phyloP scores from a whole-genome alignment of 2,888 invertebrate species.

The Nomada ruficornis region DNA sequence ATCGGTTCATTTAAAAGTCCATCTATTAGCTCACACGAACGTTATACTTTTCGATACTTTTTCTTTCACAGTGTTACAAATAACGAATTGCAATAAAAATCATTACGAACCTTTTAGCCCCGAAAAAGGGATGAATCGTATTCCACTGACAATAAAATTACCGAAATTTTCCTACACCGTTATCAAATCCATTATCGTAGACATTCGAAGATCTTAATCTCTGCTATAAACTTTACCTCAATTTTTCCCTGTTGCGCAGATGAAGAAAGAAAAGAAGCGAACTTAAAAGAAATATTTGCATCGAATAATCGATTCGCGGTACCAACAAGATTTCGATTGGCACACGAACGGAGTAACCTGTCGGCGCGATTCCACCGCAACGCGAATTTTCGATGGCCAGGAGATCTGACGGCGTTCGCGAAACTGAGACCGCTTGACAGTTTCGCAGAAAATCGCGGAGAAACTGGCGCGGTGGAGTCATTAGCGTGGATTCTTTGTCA shows the following conservation, averaged over 20 bases:
- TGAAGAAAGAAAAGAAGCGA: neutral
- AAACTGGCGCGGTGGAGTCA: neutral
- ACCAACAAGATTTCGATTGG: neutral
- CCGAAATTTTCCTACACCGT: no score
- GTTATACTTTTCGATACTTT: neutral
- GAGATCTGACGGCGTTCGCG: constrained; percentile 29
- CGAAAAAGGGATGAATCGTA: no score
- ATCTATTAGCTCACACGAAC: neutral
- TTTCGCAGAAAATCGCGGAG: constrained; percentile 2
- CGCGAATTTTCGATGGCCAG: neutral
- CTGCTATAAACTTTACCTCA: constrained; percentile 4
- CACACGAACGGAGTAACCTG: neutral
- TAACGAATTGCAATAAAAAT: no score
- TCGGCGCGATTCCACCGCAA: neutral
- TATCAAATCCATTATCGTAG: neutral
- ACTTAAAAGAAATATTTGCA: no score
- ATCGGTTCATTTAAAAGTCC: constrained; percentile 37
- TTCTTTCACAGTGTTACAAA: no score
- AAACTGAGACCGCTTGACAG: constrained; percentile 36
- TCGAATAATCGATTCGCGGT: neutral
- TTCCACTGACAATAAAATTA: no score
- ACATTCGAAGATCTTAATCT: neutral
- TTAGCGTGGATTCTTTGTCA: constrained; percentile 53
- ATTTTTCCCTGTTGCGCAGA: neutral
- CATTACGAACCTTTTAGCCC: no score